Conservation (phyloP, 2,888 invertebrate species). For the Melanotus villosus region DNA sequence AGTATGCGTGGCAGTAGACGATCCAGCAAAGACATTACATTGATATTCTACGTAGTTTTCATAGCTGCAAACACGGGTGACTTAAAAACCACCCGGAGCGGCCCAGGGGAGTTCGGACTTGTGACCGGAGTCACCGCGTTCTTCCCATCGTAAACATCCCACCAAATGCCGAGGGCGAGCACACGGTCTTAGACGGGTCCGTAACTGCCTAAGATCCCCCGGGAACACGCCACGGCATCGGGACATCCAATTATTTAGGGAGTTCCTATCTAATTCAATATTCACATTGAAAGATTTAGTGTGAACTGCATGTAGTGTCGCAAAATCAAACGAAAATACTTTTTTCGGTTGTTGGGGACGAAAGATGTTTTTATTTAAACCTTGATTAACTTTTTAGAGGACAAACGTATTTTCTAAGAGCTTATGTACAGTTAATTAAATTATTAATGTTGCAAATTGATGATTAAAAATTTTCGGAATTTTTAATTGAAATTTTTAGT, state of each 20-base stretch:
- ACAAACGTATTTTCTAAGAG: too few species aligned
- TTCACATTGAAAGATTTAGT: conserved; percentile 51
- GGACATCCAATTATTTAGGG: conserved; percentile 59
- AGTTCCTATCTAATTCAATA: conserved; percentile 57
- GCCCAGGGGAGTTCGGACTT: conserved; percentile 57
- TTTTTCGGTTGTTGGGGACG: not conserved
- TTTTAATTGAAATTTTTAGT: too few species aligned
- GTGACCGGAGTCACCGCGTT: conserved; percentile 60
- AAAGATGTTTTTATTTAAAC: not conserved
- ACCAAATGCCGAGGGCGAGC: conserved; percentile 51
- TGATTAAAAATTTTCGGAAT: too few species aligned
- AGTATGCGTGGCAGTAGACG: conserved; percentile 1
- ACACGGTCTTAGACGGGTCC: conserved; percentile 40
- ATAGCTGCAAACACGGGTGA: conserved; percentile 37
- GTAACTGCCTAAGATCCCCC: conserved; percentile 48
- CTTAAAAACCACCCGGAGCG: conserved; percentile 55
- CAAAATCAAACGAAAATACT: conserved; percentile 20
- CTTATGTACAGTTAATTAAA: too few species aligned
- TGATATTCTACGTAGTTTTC: conserved; percentile 38
- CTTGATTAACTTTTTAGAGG: too few species aligned
- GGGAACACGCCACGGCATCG: conserved; percentile 55
- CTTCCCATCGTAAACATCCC: conserved; percentile 64
- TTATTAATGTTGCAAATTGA: too few species aligned
- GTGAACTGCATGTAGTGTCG: conserved; percentile 20
- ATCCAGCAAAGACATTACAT: conserved; percentile 23